Conservation (phyloP, 2,888 invertebrate genomes). For the Lochmaea crataegi region DNA sequence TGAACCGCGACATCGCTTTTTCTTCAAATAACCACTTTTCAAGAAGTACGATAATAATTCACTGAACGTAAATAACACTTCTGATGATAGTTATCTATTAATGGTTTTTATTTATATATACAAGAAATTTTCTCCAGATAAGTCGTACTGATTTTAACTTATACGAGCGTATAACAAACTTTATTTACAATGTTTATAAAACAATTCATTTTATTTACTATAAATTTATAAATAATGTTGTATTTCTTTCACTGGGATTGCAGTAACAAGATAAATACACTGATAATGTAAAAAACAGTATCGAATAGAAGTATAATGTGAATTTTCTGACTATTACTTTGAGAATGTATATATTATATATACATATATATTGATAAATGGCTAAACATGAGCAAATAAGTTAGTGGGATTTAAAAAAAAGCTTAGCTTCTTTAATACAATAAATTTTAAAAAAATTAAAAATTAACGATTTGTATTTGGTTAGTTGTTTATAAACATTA, state of each 20-base stretch:
- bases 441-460: too few species aligned
- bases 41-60: not conserved
- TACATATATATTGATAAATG: too few species aligned
- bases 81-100: not conserved
- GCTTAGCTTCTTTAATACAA: too few species aligned
- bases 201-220: not conserved
- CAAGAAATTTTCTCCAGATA: not conserved
- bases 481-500: too few species aligned
- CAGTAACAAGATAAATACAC: not conserved
- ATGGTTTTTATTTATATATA: conserved; percentile 5
- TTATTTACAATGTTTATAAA: not conserved
- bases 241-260: not conserved
- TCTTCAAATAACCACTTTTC: not conserved
- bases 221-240: not conserved
- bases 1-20: not conserved
- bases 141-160: not conserved
- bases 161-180: not conserved
- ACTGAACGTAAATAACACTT: not conserved
- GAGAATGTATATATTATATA: too few species aligned
- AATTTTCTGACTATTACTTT: too few species aligned
- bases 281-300: not conserved
- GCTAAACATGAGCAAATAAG: too few species aligned
- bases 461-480: too few species aligned
- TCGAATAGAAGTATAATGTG: too few species aligned
- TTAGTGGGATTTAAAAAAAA: too few species aligned